Evolutionary conservation across 2,113 vertebrate species (phyloP), one percentile per base, ranked within the genome.

Genomic region (Amblyornis subalaris): DNA sequence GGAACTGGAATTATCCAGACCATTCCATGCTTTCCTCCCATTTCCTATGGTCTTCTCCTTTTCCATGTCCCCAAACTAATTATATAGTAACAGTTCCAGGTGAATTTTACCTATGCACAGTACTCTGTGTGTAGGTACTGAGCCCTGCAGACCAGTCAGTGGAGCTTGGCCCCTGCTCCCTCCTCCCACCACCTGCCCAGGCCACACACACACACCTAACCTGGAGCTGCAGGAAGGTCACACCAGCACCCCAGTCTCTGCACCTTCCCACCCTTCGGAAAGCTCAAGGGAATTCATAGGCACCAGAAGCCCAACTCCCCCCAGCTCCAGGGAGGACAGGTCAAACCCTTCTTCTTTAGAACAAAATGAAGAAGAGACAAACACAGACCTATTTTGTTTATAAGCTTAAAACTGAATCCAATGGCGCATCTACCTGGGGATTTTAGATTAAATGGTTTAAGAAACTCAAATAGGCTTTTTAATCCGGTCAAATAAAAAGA

Each of bases 361-460:
- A 60, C 85, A 88, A 81, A 93, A 80, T 3, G 60, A 93, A 88
- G 84, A 94, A 47, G 79, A 93, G 81, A 89, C 85, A 90, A 95
- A 97, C 92, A 88, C 88, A 94, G 90, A 92, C 92, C 88, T 91
- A 71, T 96, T 95, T 96, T 96, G 95, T 97, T 97, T 90, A 90
- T 92, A 81, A 96, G 96, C 96, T 95, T 97, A 96, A 94, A 95
- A 95, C 90, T 28, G 96, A 97, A 97, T 95, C 95, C 94, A 94
- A 67, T 94, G 92, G 94, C 36, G 24, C 92, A 96, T 95, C 95
- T 95, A 96, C 90, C 94, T 96, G 94, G 96, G 96, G 96, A 97
- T 97, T 97, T 97, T 57, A 97, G 96, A 97, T 97, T 97, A 97
- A 97, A 97, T 96, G 96, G 95, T 97, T 97, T 97, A 97, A 97